phyloP scores from a whole-genome alignment of 2,888 invertebrate genomes.

The Catocala sponsa region DNA sequence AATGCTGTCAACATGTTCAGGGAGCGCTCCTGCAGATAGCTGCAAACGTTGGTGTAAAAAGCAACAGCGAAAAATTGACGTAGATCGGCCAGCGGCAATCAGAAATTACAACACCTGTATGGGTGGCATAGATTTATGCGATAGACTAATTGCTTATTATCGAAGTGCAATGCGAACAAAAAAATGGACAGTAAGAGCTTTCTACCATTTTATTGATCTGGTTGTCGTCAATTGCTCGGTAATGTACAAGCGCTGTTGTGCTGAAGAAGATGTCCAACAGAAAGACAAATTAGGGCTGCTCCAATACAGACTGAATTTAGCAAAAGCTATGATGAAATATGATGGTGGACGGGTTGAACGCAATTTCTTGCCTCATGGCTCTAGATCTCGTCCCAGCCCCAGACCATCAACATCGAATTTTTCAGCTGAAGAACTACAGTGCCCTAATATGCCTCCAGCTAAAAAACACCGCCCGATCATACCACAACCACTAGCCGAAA shows the following conservation, averaged over 20 bases:
- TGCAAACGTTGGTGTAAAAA: too few species aligned
- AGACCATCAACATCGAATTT: neutral
- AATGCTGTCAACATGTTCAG: too few species aligned
- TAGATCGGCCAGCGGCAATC: conserved; percentile 34
- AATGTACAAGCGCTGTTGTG: conserved; percentile 36
- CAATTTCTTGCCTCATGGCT: neutral
- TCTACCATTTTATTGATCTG: conserved; percentile 33
- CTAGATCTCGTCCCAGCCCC: neutral
- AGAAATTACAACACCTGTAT: conserved; percentile 50
- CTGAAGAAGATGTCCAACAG: conserved; percentile 31
- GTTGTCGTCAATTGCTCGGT: conserved; percentile 42
- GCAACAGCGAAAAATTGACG: conserved; percentile 24
- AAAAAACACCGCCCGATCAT: conserved; percentile 33
- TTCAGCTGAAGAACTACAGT: too few species aligned
- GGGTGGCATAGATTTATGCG: conserved; percentile 55
- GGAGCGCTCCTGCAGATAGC: too few species aligned
- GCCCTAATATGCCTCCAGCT: conserved; percentile 10
- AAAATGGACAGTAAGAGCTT: conserved; percentile 29
- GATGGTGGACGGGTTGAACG: conserved; percentile 10
- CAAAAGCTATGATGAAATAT: conserved; percentile 31
- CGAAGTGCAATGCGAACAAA: too few species aligned
- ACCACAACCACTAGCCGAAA: conserved; percentile 27
- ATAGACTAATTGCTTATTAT: too few species aligned
- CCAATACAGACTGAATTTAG: conserved; percentile 36
- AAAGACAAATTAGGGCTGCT: conserved; percentile 40